Evolutionary conservation across 2,113 vertebrate genomes (phyloP).

Genomic region (Gallinago jamesoni): DNA sequence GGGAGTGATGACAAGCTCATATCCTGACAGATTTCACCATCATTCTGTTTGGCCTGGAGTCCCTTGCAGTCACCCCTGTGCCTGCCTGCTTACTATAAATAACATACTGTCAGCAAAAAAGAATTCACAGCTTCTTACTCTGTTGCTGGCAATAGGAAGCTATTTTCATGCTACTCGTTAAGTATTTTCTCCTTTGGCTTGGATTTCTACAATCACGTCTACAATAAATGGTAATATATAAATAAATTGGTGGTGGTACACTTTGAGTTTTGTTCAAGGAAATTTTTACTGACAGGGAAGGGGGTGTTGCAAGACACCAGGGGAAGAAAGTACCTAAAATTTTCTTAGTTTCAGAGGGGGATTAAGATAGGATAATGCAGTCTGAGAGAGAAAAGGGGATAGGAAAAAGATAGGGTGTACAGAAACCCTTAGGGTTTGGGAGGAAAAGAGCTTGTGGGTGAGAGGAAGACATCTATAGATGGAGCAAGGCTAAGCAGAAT

Average conservation of each 20-base stretch:
- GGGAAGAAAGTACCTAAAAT: background rate
- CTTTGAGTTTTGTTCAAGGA: background rate
- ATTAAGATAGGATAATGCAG: background rate
- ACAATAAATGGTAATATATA: background rate
- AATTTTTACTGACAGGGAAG: background rate
- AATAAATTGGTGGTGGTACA: background rate
- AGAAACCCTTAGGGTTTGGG: background rate
- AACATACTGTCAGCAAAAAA: background rate
- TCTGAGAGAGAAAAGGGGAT: background rate
- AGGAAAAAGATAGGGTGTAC: background rate
- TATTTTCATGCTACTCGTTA: background rate
- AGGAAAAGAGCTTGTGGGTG: background rate
- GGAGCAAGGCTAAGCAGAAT: background rate
- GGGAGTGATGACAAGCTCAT: background rate
- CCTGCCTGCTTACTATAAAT: slow-evolving; percentile 9
- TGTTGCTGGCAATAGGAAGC: background rate
- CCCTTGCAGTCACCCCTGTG: background rate
- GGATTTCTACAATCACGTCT: background rate
- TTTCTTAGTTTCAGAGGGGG: background rate
- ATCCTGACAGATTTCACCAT: background rate
- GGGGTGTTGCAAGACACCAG: background rate
- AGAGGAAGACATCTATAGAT: background rate
- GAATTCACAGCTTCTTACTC: background rate
- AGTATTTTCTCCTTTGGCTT: background rate
- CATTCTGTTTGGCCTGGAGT: background rate